phyloP scores from a whole-genome alignment of 2,797 vertebrate species.

The Chloroceryle inda region DNA sequence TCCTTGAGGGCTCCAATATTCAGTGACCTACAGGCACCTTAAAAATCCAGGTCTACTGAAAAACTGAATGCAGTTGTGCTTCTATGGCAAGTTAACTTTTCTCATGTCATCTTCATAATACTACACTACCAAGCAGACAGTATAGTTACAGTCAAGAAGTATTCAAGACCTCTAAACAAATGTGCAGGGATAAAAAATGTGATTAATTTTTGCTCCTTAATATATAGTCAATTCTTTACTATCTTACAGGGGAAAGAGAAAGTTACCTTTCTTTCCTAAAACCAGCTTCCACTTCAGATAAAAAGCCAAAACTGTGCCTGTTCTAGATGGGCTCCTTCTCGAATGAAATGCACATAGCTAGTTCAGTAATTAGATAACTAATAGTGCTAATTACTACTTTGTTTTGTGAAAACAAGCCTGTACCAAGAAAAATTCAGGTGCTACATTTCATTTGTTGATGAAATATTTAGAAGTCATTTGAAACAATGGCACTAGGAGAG shows the following conservation, averaged over 20 bases:
- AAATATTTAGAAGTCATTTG: background rate
- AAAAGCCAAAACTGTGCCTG: background rate
- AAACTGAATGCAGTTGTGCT: background rate
- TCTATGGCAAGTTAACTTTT: background rate
- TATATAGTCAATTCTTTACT: background rate
- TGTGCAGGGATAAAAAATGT: background rate
- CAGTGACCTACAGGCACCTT: conserved; percentile 74
- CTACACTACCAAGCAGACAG: background rate
- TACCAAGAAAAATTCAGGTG: background rate
- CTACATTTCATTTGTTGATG: background rate
- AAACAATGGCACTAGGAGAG: fast-evolving
- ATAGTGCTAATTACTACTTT: background rate
- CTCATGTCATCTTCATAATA: background rate
- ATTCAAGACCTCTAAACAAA: conserved; percentile 16
- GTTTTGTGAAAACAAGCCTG: background rate
- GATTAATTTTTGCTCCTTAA: background rate
- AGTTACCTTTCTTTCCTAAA: background rate
- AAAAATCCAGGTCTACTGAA: conserved; percentile 2
- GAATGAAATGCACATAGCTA: background rate
- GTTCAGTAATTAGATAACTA: background rate
- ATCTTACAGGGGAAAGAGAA: background rate
- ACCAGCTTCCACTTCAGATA: background rate
- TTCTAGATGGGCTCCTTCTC: background rate
- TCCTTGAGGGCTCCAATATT: conserved; percentile 67
- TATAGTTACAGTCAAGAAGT: background rate